Base-by-base conservation (phyloP, 2,888 invertebrate species). In the Brachynemurus nebulosus region DNA sequence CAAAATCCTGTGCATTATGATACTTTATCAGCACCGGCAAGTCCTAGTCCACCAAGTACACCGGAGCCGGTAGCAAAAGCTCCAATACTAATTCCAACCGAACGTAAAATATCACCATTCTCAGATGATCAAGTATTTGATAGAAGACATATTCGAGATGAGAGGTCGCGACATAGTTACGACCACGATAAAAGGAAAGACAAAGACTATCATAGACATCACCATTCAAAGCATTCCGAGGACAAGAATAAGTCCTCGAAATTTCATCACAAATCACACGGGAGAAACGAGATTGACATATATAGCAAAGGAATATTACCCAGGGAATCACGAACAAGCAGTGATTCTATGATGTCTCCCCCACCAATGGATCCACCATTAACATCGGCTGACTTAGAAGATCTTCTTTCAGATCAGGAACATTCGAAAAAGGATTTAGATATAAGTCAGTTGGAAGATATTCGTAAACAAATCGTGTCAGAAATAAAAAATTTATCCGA, bases 391-490 rank as follows among this genome's bases (percentile, higher is more conserved):
- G 64, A 64, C 42, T 23, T 64, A 17, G 59, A 59, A 2, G 60
- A 60, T 34, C 50, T 60, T 9, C 45, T 64, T 19, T 39, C 45
- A 8, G 44, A 44, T 12, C 23, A 23, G 7, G 16, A 19, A 9
- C 21, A 38, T 55, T 4, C 51, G 48, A 50, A 59, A 45, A 55
- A 72, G 55, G 61, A 66, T 55, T 67, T 70, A 43, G 68, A 71
- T 47, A 67, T 73, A 34, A 59, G 64, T 42, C 69, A 71, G 33
- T 57, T 73, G 37, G 64, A 69, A 34, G 66, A 64, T 50, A 55
- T 72, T 30, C 60, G 69, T 50, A 59, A 64, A 19, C 66, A 69
- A 57, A 65, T 74, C 41, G 61, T 69, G 9, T 63, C 65, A 12
- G 70, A 73, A 56, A 56, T 71, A 11, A 65, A 66, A 53, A 61